A percentile compares a stretch with the other conserved stretches of the same genome.
Conservation (phyloP, 2,888 invertebrate species). For the Drosophila sordidula region DNA sequence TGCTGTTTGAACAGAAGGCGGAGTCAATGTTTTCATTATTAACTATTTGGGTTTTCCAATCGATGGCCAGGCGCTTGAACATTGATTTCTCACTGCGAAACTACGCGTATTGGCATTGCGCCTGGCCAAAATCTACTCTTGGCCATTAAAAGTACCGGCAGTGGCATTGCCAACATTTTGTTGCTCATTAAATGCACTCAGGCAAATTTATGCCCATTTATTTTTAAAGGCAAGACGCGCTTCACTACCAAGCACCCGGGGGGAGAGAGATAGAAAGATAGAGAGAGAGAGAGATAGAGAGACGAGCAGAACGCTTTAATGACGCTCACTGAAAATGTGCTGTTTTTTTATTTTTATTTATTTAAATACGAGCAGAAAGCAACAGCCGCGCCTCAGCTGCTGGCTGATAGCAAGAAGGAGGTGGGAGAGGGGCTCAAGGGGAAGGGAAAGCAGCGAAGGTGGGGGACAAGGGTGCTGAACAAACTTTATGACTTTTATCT, state of each 20-base stretch:
- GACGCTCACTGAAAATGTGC: slow-evolving; percentile 35
- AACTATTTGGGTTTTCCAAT: neutral
- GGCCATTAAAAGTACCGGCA: slow-evolving; percentile 37
- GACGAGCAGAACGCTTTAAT: slow-evolving; percentile 35
- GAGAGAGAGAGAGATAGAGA: no score
- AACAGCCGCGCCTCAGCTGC: slow-evolving; percentile 56
- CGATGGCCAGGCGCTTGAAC: neutral
- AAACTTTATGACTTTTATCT: slow-evolving; percentile 76
- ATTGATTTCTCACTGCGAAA: slow-evolving; percentile 22
- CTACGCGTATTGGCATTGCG: slow-evolving; percentile 17
- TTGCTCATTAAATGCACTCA: slow-evolving; percentile 66
- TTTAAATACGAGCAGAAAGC: slow-evolving; percentile 54
- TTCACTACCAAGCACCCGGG: neutral
- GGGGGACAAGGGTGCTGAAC: slow-evolving; percentile 25
- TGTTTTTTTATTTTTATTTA: slow-evolving; percentile 30
- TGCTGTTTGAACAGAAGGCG: no score
- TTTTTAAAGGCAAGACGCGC: slow-evolving; percentile 37
- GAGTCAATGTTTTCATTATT: no score
- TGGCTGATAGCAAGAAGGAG: slow-evolving; percentile 21
- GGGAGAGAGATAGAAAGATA: neutral
- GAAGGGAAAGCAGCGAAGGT: neutral
- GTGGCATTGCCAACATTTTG: slow-evolving; percentile 42
- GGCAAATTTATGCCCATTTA: slow-evolving; percentile 61
- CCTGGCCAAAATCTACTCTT: slow-evolving; percentile 23
- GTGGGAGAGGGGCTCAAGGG: neutral